Conservation (phyloP, 1,140 invertebrate genomes). For the Drosophila miranda region DNA sequence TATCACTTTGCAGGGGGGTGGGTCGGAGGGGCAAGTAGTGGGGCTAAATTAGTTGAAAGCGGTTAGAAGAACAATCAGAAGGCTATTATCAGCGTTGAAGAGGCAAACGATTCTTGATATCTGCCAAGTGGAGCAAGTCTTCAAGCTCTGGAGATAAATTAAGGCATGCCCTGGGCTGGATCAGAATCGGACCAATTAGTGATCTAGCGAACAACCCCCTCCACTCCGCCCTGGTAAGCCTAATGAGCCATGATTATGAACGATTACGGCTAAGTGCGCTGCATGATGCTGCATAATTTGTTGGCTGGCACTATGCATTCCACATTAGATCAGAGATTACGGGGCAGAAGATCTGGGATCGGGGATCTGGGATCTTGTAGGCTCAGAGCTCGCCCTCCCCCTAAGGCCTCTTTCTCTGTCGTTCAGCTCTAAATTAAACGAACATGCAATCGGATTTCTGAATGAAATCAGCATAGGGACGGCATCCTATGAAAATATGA, state of each 20-base stretch:
- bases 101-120: conserved; percentile 7
- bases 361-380: conserved; percentile 36
- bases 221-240: conserved; percentile 17
- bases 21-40: neutral
- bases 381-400: conserved; percentile 18
- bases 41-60: conserved; percentile 27
- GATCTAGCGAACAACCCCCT: neutral
- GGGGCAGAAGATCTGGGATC: conserved; percentile 11
- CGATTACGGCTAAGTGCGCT: conserved; percentile 56
- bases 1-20: conserved; percentile 20
- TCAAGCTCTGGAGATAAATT: conserved; percentile 20
- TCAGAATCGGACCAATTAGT: conserved; percentile 23
- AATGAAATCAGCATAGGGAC: conserved; percentile 66
- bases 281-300: conserved; percentile 60
- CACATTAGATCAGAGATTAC: conserved; percentile 61
- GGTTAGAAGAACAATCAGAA: conserved; percentile 11
- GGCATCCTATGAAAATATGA: conserved; percentile 78
- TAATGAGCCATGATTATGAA: conserved; percentile 25
- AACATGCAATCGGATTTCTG: conserved; percentile 75
- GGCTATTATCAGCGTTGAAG: too few relatives aligned
- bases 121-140: conserved; percentile 9
- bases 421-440: conserved; percentile 76
- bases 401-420: conserved; percentile 29
- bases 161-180: conserved; percentile 14
- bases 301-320: conserved; percentile 16